phyloP scores from a whole-genome alignment of 2,888 invertebrate genomes.

The Eupeodes latifasciatus region DNA sequence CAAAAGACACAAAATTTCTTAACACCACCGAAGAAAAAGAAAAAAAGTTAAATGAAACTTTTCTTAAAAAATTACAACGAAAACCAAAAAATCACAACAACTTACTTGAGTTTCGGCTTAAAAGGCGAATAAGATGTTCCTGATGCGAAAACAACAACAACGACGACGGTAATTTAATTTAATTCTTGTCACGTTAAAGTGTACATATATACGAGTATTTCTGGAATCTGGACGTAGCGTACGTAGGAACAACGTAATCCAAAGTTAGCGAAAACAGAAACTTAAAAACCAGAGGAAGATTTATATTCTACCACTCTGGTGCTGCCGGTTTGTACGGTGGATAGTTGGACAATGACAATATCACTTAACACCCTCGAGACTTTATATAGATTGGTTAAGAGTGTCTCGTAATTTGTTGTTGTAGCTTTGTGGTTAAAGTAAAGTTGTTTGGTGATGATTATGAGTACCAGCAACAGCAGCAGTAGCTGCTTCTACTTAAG shows the following conservation, averaged over 20 bases:
- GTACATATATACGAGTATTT: background rate
- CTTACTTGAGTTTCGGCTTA: conserved; percentile 58
- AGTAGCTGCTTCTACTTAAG: conserved; percentile 34
- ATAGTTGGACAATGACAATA: conserved; percentile 64
- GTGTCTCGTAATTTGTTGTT: conserved; percentile 35
- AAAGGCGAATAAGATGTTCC: conserved; percentile 28
- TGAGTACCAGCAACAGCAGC: conserved; percentile 3
- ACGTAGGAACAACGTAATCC: conserved; percentile 34
- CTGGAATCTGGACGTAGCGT: background rate
- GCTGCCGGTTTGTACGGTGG: conserved; percentile 44
- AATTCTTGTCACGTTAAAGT: conserved; percentile 67
- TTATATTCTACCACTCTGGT: conserved; percentile 28
- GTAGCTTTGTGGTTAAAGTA: conserved; percentile 16
- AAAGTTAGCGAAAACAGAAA: conserved; percentile 25
- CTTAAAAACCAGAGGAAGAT: conserved; percentile 11
- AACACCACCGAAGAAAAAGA: conserved; percentile 24
- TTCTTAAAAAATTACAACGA: conserved; percentile 1
- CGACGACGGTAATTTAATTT: background rate
- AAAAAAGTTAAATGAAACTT: conserved; percentile 22
- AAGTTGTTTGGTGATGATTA: conserved; percentile 26
- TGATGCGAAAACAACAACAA: background rate
- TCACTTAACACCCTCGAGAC: conserved; percentile 63
- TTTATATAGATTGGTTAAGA: conserved; percentile 60
- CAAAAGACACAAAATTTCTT: background rate
- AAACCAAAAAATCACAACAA: conserved; percentile 13